These are phyloP conservation scores for Drosophila anomelani DNA, from an alignment of 2,888 invertebrate genomes.

Conservation along the genomic window DNA sequence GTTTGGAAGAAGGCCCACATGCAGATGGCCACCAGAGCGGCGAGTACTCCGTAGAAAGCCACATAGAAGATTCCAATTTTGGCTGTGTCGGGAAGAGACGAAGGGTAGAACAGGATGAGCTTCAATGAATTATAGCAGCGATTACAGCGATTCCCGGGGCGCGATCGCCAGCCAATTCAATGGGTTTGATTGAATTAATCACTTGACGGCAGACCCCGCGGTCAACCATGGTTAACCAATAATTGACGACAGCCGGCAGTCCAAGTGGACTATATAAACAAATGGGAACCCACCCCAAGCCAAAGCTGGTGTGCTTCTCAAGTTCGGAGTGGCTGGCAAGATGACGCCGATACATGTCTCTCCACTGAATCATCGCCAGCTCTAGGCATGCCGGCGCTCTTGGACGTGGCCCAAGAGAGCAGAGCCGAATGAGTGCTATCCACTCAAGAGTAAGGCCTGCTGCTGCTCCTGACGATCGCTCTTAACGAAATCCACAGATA, in stretches of 20 bases:
- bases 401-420: conserved; percentile 19
- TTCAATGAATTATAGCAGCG: conserved; percentile 29
- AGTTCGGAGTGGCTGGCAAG: conserved; percentile 35
- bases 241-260: conserved; percentile 51
- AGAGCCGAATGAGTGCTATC: neutral
- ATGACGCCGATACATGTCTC: conserved; percentile 27
- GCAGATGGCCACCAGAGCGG: conserved; percentile 96
- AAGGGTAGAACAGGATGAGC: neutral
- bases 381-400: conserved; percentile 11
- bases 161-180: conserved; percentile 53
- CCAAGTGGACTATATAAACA: conserved; percentile 28
- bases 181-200: conserved; percentile 67
- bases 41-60: conserved; percentile 95
- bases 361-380: conserved; percentile 27
- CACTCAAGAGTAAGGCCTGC: conserved; percentile 29
- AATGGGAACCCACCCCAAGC: conserved; percentile 22
- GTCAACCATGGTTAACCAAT: conserved; percentile 69
- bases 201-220: conserved; percentile 50
- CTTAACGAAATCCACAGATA: conserved; percentile 2
- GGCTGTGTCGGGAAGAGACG: conserved; percentile 86
- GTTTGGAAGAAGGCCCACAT: conserved; percentile 97
- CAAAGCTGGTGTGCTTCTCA: conserved; percentile 22
- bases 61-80: conserved; percentile 98
- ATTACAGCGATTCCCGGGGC: conserved; percentile 24
- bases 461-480: conserved; percentile 11